phyloP scores from a whole-genome alignment of 2,888 invertebrate species.

The Xanthostigma xanthostigma region DNA sequence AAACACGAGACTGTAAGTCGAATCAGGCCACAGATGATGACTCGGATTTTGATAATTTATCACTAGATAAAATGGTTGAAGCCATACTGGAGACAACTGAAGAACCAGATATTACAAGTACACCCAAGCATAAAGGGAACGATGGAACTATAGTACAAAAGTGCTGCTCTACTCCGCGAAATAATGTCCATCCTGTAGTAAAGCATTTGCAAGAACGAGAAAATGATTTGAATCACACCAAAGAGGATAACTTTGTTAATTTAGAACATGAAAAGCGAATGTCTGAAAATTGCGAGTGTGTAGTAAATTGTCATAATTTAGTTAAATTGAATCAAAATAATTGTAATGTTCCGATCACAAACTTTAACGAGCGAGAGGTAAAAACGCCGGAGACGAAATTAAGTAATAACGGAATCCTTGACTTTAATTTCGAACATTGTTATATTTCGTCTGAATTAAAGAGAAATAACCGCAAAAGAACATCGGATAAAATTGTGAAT shows the following conservation, averaged over 20 bases:
- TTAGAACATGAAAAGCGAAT: slow-evolving; percentile 16
- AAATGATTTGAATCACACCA: slow-evolving; percentile 20
- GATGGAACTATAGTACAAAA: background rate
- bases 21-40: slow-evolving; percentile 29
- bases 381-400: slow-evolving; percentile 28
- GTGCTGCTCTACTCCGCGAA: slow-evolving; percentile 6
- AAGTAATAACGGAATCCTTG: slow-evolving; percentile 9
- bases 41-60: slow-evolving; percentile 36
- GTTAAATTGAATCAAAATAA: slow-evolving; percentile 26
- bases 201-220: slow-evolving; percentile 14
- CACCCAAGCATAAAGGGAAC: background rate
- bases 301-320: slow-evolving; percentile 30
- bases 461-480: slow-evolving; percentile 10
- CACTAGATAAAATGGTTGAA: slow-evolving; percentile 44
- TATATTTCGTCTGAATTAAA: slow-evolving; percentile 2
- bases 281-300: slow-evolving; percentile 32
- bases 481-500: background rate
- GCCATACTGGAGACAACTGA: slow-evolving; percentile 43
- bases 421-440: slow-evolving; percentile 7
- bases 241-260: slow-evolving; percentile 22
- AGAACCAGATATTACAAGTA: slow-evolving; percentile 25
- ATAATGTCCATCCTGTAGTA: slow-evolving; percentile 15
- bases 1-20: slow-evolving; percentile 23
- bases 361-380: slow-evolving; percentile 36
- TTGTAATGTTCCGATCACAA: slow-evolving; percentile 9